These are phyloP conservation scores for Stenoptilia bipunctidactyla DNA, from an alignment of 2,888 invertebrate genomes.

Conservation along the genomic window DNA sequence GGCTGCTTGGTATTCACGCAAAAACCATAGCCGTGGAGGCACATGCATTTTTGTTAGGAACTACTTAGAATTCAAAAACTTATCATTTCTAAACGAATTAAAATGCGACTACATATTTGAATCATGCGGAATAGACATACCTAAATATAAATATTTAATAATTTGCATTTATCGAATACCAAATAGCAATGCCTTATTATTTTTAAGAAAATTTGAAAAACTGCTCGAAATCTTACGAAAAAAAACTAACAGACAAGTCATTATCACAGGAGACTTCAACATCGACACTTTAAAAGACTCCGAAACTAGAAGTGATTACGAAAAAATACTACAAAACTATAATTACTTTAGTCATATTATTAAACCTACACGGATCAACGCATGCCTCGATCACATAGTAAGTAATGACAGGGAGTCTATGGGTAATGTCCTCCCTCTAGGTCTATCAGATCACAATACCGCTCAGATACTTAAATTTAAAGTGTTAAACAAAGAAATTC, in stretches of 20 bases:
- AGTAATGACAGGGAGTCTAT: constrained; percentile 6
- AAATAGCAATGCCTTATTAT: too few relatives aligned
- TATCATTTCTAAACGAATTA: too few relatives aligned
- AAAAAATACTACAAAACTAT: constrained; percentile 3
- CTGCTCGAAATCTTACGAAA: too few relatives aligned
- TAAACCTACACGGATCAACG: constrained; percentile 4
- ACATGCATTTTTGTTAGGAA: too few relatives aligned
- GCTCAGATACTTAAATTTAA: constrained; percentile 7
- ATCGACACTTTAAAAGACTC: constrained; percentile 3
- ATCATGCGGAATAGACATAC: too few relatives aligned
- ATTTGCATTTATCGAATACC: too few relatives aligned
- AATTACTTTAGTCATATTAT: constrained; percentile 5
- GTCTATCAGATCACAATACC: constrained; percentile 9
- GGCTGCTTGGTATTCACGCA: too few relatives aligned
- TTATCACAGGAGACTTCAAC: constrained; percentile 6
- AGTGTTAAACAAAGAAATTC: neutral
- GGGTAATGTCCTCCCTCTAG: constrained; percentile 2
- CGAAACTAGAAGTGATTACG: constrained; percentile 1
- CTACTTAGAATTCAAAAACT: too few relatives aligned
- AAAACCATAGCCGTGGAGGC: too few relatives aligned
- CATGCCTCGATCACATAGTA: constrained; percentile 8
- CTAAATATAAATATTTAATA: too few relatives aligned
- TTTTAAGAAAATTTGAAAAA: too few relatives aligned
- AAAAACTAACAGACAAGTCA: constrained; percentile 1
- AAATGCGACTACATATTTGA: too few relatives aligned